Conservation (phyloP, 2,797 vertebrate species). For the Alca torda region DNA sequence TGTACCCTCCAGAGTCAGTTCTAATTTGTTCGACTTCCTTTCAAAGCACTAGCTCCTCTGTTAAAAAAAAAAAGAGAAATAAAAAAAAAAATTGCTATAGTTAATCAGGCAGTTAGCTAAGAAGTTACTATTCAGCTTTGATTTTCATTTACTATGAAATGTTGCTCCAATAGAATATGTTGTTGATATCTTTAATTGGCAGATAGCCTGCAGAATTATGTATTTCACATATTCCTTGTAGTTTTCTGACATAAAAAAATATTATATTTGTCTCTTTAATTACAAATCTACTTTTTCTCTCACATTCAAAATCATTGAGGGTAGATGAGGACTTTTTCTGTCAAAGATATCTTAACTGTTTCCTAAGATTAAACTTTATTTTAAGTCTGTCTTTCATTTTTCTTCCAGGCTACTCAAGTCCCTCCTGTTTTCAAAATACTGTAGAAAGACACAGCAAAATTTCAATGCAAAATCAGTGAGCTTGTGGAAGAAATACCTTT, state of each 20-base stretch:
- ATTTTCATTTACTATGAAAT: not conserved
- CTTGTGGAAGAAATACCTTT: not conserved
- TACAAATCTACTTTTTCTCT: not conserved
- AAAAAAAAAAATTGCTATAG: not conserved
- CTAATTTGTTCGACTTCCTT: not conserved
- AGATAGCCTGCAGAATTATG: not conserved
- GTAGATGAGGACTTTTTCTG: not conserved
- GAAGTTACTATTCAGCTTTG: not conserved
- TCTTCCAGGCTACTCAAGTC: not conserved
- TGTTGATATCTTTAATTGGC: not conserved
- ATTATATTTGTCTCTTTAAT: not conserved
- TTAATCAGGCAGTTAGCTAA: not conserved
- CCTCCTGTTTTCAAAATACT: not conserved
- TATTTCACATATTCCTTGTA: not conserved
- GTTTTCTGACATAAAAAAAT: not conserved
- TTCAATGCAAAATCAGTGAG: not conserved
- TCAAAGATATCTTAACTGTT: not conserved
- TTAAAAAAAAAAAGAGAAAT: not conserved
- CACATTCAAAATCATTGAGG: not conserved
- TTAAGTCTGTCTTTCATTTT: not conserved
- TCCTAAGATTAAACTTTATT: not conserved
- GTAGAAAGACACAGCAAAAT: not conserved
- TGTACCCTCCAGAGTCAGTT: not conserved
- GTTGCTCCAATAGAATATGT: not conserved
- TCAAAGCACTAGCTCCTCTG: not conserved